Percentiles rank a stretch among this genome's conserved stretches.
Evolutionary conservation across 2,797 vertebrate genomes (phyloP).

Genomic region (Urophycis tenuis): DNA sequence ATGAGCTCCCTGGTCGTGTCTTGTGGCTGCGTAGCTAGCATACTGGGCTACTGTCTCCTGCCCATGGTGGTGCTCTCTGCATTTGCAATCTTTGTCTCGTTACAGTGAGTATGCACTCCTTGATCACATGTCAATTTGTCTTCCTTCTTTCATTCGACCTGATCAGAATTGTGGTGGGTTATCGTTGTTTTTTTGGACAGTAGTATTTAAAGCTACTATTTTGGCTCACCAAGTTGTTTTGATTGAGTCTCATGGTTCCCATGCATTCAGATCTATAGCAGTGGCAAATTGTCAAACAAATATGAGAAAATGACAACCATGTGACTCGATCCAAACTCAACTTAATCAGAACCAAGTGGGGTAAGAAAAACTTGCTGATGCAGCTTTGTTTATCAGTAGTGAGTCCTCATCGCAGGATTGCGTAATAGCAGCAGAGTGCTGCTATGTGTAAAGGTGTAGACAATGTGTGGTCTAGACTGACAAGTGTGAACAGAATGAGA

Average conservation of each 20-base stretch:
- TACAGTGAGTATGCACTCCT: slow-evolving; percentile 76
- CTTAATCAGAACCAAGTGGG: neutral
- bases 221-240: neutral
- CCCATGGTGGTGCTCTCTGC: slow-evolving; percentile 88
- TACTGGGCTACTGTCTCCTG: slow-evolving; percentile 89
- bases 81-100: slow-evolving; percentile 77
- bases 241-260: neutral
- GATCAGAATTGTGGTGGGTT: neutral
- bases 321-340: neutral
- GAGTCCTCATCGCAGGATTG: neutral
- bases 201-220: neutral
- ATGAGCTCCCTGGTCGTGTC: slow-evolving; percentile 87
- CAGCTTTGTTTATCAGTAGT: neutral
- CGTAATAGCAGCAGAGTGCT: neutral
- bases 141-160: neutral
- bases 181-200: no score
- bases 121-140: neutral
- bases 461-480: neutral
- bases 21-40: slow-evolving; percentile 87
- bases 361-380: neutral
- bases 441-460: neutral
- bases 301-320: neutral
- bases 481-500: neutral
- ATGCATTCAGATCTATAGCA: neutral
- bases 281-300: neutral